Conservation (phyloP, 2,113 vertebrate species). For the Athene cunicularia region DNA sequence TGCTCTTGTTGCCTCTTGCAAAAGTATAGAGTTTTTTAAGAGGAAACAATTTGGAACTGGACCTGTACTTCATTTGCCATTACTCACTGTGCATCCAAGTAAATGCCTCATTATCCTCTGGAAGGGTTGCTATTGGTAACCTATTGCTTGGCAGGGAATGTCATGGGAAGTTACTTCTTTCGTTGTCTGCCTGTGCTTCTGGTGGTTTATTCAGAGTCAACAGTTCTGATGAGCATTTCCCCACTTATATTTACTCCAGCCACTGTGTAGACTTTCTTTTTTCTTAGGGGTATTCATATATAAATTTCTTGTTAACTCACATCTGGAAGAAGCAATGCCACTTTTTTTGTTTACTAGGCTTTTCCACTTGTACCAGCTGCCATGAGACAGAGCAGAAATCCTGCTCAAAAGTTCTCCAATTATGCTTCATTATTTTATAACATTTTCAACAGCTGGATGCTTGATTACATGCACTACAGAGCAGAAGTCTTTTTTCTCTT, state of each 20-base stretch:
- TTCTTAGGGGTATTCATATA: constrained; percentile 14
- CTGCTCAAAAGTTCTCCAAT: constrained; percentile 48
- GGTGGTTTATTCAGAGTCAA: constrained; percentile 22
- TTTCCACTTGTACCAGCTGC: constrained; percentile 43
- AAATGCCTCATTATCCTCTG: background rate
- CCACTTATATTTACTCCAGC: background rate
- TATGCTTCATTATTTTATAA: constrained; percentile 57
- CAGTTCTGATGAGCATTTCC: background rate
- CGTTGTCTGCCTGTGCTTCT: background rate
- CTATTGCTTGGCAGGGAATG: background rate
- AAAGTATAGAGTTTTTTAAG: background rate
- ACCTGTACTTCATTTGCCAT: background rate
- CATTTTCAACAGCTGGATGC: constrained; percentile 62
- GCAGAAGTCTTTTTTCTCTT: constrained; percentile 44
- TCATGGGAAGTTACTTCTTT: constrained; percentile 23
- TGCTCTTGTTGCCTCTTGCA: background rate
- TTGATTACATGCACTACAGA: constrained; percentile 50
- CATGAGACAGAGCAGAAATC: constrained; percentile 15
- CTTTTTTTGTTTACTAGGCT: constrained; percentile 32
- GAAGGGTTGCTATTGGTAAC: background rate
- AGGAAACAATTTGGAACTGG: background rate
- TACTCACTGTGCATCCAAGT: background rate
- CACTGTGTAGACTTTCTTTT: background rate
- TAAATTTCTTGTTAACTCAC: constrained; percentile 18
- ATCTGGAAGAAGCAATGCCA: background rate